These are phyloP conservation scores for Morpho deidamia DNA, from an alignment of 2,888 invertebrate genomes.

Conservation along the genomic window DNA sequence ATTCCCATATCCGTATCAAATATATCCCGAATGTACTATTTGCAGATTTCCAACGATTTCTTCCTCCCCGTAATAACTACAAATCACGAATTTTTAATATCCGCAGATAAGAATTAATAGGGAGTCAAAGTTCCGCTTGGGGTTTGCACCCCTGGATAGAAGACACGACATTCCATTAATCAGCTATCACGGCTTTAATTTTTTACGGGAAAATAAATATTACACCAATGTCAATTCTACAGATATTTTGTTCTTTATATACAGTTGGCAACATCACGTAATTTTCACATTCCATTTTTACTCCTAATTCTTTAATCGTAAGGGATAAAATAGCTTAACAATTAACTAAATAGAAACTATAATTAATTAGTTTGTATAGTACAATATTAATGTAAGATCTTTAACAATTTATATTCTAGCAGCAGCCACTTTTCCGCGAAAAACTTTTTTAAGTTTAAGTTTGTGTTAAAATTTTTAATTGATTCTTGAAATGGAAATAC, in stretches of 20 bases:
- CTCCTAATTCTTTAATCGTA: constrained; percentile 4
- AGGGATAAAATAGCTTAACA: constrained; percentile 3
- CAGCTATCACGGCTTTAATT: too few relatives aligned
- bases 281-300: constrained; percentile 7
- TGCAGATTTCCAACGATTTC: too few relatives aligned
- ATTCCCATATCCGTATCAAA: too few relatives aligned
- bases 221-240: constrained; percentile 6
- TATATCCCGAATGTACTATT: too few relatives aligned
- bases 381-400: constrained; percentile 25
- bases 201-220: neutral
- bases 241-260: constrained; percentile 14
- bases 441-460: constrained; percentile 17
- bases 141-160: too few relatives aligned
- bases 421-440: constrained; percentile 15
- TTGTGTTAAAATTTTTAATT: constrained; percentile 10
- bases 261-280: constrained; percentile 16
- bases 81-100: too few relatives aligned
- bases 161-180: too few relatives aligned
- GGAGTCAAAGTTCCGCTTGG: too few relatives aligned
- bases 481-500: constrained; percentile 10
- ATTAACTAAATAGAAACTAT: constrained; percentile 2
- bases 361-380: constrained; percentile 14
- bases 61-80: too few relatives aligned
- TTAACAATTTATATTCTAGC: constrained; percentile 22
- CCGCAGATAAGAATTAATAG: too few relatives aligned